These are phyloP conservation scores for Toxonevra muliebris DNA, from an alignment of 2,888 invertebrate species.

Conservation along the genomic window DNA sequence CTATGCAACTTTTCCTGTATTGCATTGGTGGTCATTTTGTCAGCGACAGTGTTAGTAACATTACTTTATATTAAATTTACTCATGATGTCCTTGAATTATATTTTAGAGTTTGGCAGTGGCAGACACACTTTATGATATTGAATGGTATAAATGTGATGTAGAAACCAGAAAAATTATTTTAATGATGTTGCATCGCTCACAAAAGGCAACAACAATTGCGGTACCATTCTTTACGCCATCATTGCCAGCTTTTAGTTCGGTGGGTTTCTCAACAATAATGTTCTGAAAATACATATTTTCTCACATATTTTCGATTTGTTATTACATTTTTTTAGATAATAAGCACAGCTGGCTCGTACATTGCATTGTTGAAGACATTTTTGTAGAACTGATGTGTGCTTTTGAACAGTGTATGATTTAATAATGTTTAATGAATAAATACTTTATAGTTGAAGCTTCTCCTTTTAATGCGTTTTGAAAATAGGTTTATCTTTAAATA, in stretches of 20 bases:
- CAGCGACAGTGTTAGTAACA: slow-evolving; percentile 57
- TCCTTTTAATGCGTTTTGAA: no score
- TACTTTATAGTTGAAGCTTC: no score
- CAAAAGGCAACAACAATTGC: slow-evolving; percentile 55
- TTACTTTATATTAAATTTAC: background rate
- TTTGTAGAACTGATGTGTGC: slow-evolving; percentile 33
- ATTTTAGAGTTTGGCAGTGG: slow-evolving; percentile 56
- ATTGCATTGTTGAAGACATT: slow-evolving; percentile 58
- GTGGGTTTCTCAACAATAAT: slow-evolving; percentile 43
- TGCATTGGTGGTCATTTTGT: slow-evolving; percentile 60
- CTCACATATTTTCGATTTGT: background rate
- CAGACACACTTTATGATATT: slow-evolving; percentile 55
- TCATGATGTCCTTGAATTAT: background rate
- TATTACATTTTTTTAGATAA: slow-evolving; percentile 47
- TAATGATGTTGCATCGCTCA: slow-evolving; percentile 60
- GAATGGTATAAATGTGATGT: slow-evolving; percentile 63
- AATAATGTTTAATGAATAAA: no score
- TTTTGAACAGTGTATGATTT: no score
- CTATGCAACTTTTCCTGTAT: slow-evolving; percentile 58
- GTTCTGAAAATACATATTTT: no score
- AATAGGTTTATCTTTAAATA: no score
- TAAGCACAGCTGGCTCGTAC: slow-evolving; percentile 59
- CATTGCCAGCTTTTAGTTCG: slow-evolving; percentile 56
- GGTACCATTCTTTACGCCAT: slow-evolving; percentile 62
- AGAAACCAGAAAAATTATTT: slow-evolving; percentile 58